Base-by-base conservation (phyloP, 2,113 vertebrate genomes). In the Misgurnus mizolepis region DNA sequence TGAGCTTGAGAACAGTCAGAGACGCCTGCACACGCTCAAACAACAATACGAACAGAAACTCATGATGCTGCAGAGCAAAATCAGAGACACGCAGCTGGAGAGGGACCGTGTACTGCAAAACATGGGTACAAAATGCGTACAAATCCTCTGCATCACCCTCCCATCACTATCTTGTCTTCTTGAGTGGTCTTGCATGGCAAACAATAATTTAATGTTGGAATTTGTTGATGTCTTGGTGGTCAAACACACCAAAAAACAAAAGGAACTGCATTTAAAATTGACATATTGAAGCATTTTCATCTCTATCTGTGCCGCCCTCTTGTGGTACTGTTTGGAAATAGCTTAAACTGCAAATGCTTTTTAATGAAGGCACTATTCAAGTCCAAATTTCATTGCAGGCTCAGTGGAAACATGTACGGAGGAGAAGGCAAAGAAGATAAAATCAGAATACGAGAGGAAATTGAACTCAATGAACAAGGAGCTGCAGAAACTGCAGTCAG, bases 1-100 rank as follows among this genome's bases (percentile, higher is more conserved):
- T 80, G 98, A 99, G 84, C 91, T 99, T 61, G 98, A 99, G 88
- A 99, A 99, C 89, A 99, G 98, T 90, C 98, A 99, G 89, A 90
- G 95, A 72, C 94, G 98, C 17, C 88, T 99, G 62, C 96, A 99
- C 86, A 98, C 97, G 0, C 93, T 99, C 69, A 99, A 98, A 75
- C 96, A 92, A 87, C 97, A 99, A 22, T 99, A 99, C 80, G 98
- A 99, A 68, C 96, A 99, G 88, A 99, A 99, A 84, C 90, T 99
- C 39, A 95, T 93, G 94, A 96, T 96, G 94, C 88, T 99, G 7
- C 97, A 99, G 61, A 96, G 96, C 90, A 99, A 98, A 92, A 99
- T 99, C 88, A 90, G 93, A 67, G 97, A 98, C 87, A 99, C 98
- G 2, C 97, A 99, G 82, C 94, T 97, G 85, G 98, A 99, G 89